Evolutionary conservation across 92 coral and sea anemone genomes (phyloP).

Genomic region (Palythoa caribaeorum): DNA sequence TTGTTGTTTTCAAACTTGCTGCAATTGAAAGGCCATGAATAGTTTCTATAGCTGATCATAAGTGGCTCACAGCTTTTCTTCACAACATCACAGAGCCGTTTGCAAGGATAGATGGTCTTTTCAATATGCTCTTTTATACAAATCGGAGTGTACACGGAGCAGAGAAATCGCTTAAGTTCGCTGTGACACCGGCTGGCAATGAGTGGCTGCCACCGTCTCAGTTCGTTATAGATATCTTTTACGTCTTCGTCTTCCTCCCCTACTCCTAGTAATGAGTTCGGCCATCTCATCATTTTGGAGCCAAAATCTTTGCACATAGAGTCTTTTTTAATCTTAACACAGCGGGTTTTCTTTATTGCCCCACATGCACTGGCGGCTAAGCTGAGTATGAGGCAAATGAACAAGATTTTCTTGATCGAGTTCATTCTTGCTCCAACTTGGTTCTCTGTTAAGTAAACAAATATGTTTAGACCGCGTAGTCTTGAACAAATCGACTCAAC

Average conservation of each 20-base stretch:
- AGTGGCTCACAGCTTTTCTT: conserved; percentile 76
- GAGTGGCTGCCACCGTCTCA: conserved; percentile 60
- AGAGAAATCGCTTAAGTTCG: conserved; percentile 68
- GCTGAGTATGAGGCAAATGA: conserved; percentile 15
- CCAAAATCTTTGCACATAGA: conserved; percentile 44
- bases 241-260: too few species aligned
- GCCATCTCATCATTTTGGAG: conserved; percentile 63
- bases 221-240: conserved; percentile 50
- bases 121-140: conserved; percentile 54
- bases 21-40: conserved; percentile 84
- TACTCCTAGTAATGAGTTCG: conserved; percentile 51
- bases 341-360: neutral
- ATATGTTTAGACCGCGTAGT: neutral
- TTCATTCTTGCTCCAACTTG: conserved; percentile 2
- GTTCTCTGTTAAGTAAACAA: neutral
- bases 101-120: conserved; percentile 66
- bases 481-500: neutral
- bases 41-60: conserved; percentile 55
- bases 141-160: conserved; percentile 87
- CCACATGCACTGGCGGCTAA: conserved; percentile 1
- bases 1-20: conserved; percentile 28
- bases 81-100: conserved; percentile 70
- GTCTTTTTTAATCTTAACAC: neutral
- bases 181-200: conserved; percentile 56
- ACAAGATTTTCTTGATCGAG: neutral